Conservation (phyloP, 2,113 vertebrate genomes). For the Dicrurus megarhynchus region DNA sequence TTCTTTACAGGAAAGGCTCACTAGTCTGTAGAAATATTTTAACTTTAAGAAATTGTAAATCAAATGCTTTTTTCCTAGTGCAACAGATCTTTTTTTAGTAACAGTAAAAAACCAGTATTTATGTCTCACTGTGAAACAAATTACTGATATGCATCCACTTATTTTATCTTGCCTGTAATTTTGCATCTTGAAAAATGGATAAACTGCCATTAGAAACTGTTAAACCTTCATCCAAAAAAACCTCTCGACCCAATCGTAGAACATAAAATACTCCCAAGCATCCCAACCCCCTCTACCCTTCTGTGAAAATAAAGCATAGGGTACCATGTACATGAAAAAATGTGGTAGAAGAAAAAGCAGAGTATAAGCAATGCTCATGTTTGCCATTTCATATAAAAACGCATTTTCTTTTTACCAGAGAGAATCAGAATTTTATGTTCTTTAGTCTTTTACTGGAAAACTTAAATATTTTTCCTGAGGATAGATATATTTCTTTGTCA, state of each 20-base stretch:
- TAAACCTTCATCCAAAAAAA: background rate
- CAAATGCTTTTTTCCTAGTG: background rate
- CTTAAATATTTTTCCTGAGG: background rate
- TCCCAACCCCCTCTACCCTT: rapidly evolving
- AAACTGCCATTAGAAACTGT: background rate
- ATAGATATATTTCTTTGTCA: background rate
- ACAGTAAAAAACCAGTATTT: background rate
- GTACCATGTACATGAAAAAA: background rate
- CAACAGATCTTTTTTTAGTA: background rate
- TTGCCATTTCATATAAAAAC: background rate
- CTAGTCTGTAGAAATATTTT: background rate
- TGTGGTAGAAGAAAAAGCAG: background rate
- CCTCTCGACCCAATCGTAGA: background rate
- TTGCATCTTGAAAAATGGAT: background rate
- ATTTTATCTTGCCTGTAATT: background rate
- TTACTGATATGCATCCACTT: background rate
- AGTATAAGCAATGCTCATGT: background rate
- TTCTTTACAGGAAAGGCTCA: background rate
- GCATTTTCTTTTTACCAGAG: background rate
- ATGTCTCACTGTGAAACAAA: background rate
- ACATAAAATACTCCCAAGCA: background rate
- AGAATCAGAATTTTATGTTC: background rate
- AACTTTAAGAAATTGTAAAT: background rate
- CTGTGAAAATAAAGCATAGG: background rate
- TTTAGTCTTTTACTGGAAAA: background rate